These are phyloP conservation scores for Limenitis camilla DNA, from an alignment of 2,888 invertebrate genomes.

Conservation along the genomic window DNA sequence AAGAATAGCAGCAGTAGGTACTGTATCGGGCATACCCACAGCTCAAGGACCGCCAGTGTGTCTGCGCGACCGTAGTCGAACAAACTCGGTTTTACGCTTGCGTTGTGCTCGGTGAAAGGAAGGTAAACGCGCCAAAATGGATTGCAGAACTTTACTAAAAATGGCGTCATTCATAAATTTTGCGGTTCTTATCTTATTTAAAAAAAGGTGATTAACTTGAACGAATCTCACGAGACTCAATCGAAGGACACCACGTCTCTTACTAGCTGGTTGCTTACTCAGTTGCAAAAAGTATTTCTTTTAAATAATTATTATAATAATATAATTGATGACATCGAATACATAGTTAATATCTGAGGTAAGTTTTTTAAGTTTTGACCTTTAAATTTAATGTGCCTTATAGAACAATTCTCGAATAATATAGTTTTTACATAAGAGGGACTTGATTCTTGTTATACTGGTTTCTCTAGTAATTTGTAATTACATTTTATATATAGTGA, in stretches of 20 bases:
- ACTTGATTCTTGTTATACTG: slow-evolving; percentile 3
- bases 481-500: neutral
- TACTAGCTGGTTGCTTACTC: slow-evolving; percentile 7
- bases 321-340: slow-evolving; percentile 8
- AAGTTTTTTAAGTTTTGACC: slow-evolving; percentile 2
- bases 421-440: slow-evolving; percentile 5
- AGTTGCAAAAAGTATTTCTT: slow-evolving; percentile 1
- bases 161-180: slow-evolving; percentile 69
- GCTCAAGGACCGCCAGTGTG: slow-evolving; percentile 49
- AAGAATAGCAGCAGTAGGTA: slow-evolving; percentile 28
- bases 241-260: slow-evolving; percentile 32
- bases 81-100: slow-evolving; percentile 29
- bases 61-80: slow-evolving; percentile 30
- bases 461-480: neutral
- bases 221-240: slow-evolving; percentile 32
- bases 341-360: slow-evolving; percentile 1
- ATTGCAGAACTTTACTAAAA: slow-evolving; percentile 68
- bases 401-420: slow-evolving; percentile 1
- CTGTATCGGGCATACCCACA: slow-evolving; percentile 31
- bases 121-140: slow-evolving; percentile 63
- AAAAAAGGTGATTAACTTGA: slow-evolving; percentile 38
- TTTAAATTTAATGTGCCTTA: slow-evolving; percentile 1
- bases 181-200: slow-evolving; percentile 57
- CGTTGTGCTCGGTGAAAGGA: slow-evolving; percentile 59
- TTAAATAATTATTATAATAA: slow-evolving; percentile 7